phyloP scores from a whole-genome alignment of 2,113 vertebrate species.

The Cebus imitator region DNA sequence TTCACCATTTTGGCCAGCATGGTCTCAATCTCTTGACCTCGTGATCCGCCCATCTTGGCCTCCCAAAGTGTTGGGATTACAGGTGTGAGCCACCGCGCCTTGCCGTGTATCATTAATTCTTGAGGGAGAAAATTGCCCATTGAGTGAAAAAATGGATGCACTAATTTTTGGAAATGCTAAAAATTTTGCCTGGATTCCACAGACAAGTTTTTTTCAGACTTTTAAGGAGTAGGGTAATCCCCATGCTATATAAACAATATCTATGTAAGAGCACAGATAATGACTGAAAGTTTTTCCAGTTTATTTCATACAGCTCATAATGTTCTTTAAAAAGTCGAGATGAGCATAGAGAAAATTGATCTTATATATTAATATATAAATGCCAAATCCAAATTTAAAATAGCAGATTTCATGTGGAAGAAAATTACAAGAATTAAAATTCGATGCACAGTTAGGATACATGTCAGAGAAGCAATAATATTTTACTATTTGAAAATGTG shows the following conservation, averaged over 20 bases:
- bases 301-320: neutral
- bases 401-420: neutral
- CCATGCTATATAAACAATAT: neutral
- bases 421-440: neutral
- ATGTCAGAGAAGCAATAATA: neutral
- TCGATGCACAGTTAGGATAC: neutral
- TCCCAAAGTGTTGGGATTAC: too few relatives aligned
- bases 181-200: neutral
- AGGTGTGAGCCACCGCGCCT: too few relatives aligned
- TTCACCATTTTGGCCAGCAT: too few relatives aligned
- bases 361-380: neutral
- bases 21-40: too few relatives aligned
- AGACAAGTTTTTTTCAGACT: neutral
- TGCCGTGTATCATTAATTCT: neutral
- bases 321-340: neutral
- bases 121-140: neutral
- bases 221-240: neutral
- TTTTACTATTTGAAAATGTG: neutral
- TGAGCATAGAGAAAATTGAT: neutral
- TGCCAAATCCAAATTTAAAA: neutral
- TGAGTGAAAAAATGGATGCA: neutral
- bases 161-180: neutral
- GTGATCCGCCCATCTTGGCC: too few relatives aligned
- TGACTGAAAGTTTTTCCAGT: neutral
- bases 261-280: neutral